These are phyloP conservation scores for Hyles vespertilio DNA, from an alignment of 1,140 invertebrate genomes.

Conservation along the genomic window DNA sequence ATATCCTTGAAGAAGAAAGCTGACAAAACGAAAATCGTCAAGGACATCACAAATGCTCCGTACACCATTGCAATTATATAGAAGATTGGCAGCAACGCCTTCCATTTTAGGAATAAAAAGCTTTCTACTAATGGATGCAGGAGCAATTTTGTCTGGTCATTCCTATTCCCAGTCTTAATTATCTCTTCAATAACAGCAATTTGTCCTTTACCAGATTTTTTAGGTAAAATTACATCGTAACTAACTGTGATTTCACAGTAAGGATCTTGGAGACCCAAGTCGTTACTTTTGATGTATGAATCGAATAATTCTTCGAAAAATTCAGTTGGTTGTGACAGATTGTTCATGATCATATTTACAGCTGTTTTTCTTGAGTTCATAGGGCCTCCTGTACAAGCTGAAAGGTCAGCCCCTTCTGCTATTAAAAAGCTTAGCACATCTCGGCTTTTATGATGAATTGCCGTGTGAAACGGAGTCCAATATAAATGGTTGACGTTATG, in stretches of 20 bases:
- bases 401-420: constrained; percentile 77
- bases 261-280: constrained; percentile 61
- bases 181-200: constrained; percentile 75
- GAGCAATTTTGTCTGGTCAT: constrained; percentile 65
- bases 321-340: constrained; percentile 70
- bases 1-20: constrained; percentile 63
- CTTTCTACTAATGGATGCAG: constrained; percentile 76
- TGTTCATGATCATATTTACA: constrained; percentile 71
- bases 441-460: constrained; percentile 76
- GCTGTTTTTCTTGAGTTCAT: constrained; percentile 62
- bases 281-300: constrained; percentile 65
- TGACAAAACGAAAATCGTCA: constrained; percentile 57
- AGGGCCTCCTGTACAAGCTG: constrained; percentile 75
- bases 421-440: constrained; percentile 77
- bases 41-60: constrained; percentile 61
- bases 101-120: constrained; percentile 76
- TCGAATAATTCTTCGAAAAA: constrained; percentile 74
- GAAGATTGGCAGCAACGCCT: constrained; percentile 69
- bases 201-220: constrained; percentile 53
- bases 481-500: constrained; percentile 72
- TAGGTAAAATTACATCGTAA: constrained; percentile 47
- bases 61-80: constrained; percentile 71
- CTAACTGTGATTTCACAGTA: constrained; percentile 68
- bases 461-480: constrained; percentile 79
- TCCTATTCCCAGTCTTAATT: constrained; percentile 67